A percentile compares a stretch with the other conserved stretches of the same genome.
Conservation (phyloP, 1,140 invertebrate genomes). For the Magallana ariakensis region DNA sequence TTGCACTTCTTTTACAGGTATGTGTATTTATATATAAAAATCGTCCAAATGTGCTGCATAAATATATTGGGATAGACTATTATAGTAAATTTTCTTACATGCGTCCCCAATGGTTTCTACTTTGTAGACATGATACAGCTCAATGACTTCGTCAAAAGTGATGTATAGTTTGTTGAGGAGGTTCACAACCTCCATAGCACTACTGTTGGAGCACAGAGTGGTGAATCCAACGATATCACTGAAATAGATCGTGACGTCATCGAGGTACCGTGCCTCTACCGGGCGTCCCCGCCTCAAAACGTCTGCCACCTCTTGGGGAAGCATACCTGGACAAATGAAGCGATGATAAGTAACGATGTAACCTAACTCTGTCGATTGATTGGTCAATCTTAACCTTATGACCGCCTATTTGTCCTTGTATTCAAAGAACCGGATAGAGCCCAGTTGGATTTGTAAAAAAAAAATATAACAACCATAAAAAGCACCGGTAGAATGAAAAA, state of each 20-base stretch:
- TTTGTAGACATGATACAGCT: slow-evolving; percentile 91
- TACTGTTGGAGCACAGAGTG: slow-evolving; percentile 66
- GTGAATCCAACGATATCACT: slow-evolving; percentile 95
- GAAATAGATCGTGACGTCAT: slow-evolving; percentile 94
- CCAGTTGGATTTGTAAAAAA: too few species aligned
- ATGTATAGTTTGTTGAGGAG: slow-evolving; percentile 86
- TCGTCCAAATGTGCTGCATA: too few species aligned
- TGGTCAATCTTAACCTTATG: too few species aligned
- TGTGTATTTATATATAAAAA: too few species aligned
- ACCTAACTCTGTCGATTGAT: too few species aligned
- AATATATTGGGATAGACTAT: too few species aligned
- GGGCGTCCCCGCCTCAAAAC: slow-evolving; percentile 90
- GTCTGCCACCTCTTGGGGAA: slow-evolving; percentile 81
- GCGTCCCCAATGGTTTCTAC: slow-evolving; percentile 84
- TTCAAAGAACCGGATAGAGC: too few species aligned
- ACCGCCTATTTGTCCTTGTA: too few species aligned
- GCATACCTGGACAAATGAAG: slow-evolving; percentile 59
- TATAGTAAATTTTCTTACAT: too few species aligned
- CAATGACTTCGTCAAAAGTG: slow-evolving; percentile 74
- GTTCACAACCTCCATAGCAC: slow-evolving; percentile 71
- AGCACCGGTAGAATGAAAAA: too few species aligned
- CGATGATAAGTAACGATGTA: background rate
- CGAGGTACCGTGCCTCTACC: slow-evolving; percentile 92
- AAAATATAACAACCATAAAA: too few species aligned
- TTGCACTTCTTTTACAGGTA: too few species aligned